Percentiles rank a stretch among this genome's conserved stretches.
Conservation (phyloP, 2,888 invertebrate species). For the Brenthis daphne region DNA sequence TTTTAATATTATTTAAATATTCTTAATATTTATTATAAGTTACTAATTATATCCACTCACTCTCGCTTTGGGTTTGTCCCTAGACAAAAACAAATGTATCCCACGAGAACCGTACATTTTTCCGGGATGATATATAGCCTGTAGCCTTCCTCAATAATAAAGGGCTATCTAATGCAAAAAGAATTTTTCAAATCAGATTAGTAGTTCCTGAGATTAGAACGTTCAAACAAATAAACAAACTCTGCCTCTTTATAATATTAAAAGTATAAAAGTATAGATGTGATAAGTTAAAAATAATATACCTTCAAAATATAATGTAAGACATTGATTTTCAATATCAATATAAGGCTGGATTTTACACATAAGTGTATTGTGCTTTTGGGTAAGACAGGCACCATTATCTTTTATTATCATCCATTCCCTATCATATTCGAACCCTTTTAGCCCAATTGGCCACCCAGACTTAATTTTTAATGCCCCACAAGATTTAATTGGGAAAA, state of each 20-base stretch:
- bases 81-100: too few species aligned
- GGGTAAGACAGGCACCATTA: constrained; percentile 92
- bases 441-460: constrained; percentile 87
- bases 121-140: too few species aligned
- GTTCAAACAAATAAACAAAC: too few species aligned
- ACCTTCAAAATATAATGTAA: constrained; percentile 85
- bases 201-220: too few species aligned
- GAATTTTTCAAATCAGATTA: too few species aligned
- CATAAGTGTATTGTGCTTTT: constrained; percentile 91
- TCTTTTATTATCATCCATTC: constrained; percentile 96
- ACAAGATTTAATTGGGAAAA: constrained; percentile 97
- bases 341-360: constrained; percentile 90
- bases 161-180: too few species aligned
- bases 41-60: background rate
- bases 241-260: too few species aligned
- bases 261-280: background rate
- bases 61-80: too few species aligned
- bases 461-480: constrained; percentile 86
- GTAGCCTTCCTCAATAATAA: too few species aligned
- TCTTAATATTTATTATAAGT: too few species aligned
- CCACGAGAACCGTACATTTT: too few species aligned
- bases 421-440: constrained; percentile 94
- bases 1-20: too few species aligned
- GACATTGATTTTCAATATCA: constrained; percentile 77
- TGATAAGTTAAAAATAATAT: constrained; percentile 35